Percentiles rank a stretch among this genome's conserved stretches.
Conservation (phyloP, 2,113 vertebrate species). For the Labeo rohita region DNA sequence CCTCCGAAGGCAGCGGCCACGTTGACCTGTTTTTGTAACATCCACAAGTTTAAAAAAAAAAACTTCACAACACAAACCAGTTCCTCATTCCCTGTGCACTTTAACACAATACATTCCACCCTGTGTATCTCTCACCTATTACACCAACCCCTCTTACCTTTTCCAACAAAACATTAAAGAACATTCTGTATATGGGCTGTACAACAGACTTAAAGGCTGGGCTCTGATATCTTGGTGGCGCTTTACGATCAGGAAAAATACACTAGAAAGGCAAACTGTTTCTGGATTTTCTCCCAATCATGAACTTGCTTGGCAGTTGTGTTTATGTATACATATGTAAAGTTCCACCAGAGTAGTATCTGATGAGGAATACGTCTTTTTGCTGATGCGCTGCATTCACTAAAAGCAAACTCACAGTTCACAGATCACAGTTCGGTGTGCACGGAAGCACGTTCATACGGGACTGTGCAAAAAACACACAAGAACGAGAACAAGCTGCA, state of each 20-base stretch:
- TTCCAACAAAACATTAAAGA: slow-evolving; percentile 52
- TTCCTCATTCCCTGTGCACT: slow-evolving; percentile 30
- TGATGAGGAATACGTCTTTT: slow-evolving; percentile 40
- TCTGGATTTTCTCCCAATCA: slow-evolving; percentile 42
- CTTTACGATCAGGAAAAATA: slow-evolving; percentile 60
- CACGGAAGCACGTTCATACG: slow-evolving; percentile 40
- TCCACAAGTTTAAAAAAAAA: slow-evolving; percentile 61
- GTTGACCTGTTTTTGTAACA: slow-evolving; percentile 61
- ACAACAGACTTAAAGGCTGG: slow-evolving; percentile 27
- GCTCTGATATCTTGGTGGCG: slow-evolving; percentile 47
- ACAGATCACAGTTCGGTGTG: slow-evolving; percentile 50
- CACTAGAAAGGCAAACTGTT: slow-evolving; percentile 67
- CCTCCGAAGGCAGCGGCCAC: slow-evolving; percentile 55
- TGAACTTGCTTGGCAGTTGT: slow-evolving; percentile 66
- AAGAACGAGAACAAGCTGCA: slow-evolving; percentile 57
- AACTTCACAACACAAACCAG: slow-evolving; percentile 48
- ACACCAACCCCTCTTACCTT: neutral
- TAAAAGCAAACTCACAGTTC: slow-evolving; percentile 47
- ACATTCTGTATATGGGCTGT: slow-evolving; percentile 32
- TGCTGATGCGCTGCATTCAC: slow-evolving; percentile 40
- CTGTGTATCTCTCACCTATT: neutral
- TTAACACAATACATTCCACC: slow-evolving; percentile 30
- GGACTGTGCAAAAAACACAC: slow-evolving; percentile 53
- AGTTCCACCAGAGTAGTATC: slow-evolving; percentile 2
- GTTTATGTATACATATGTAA: slow-evolving; percentile 42